Evolutionary conservation across 2,113 vertebrate species (phyloP).

Genomic region (Oreochromis spilurus): DNA sequence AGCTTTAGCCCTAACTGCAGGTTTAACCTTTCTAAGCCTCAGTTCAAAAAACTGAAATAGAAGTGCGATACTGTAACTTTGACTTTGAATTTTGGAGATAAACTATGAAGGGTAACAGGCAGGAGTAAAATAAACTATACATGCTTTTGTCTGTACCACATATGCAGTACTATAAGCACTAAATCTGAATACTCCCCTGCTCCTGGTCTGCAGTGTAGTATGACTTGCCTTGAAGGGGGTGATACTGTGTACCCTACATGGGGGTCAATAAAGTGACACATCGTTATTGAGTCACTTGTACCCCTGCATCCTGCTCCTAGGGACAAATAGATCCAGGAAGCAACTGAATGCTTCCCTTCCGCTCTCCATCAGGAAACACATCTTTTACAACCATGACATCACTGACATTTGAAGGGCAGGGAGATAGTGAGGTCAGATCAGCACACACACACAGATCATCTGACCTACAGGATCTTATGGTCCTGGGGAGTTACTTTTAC

Average conservation of each 20-base stretch:
- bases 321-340: constrained; percentile 6
- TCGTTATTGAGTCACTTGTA: not conserved
- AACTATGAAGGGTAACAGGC: not conserved
- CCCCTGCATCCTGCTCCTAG: not conserved
- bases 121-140: not conserved
- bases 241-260: not conserved
- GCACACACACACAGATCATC: not conserved
- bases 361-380: constrained; percentile 13
- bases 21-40: not conserved
- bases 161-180: not conserved
- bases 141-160: not conserved
- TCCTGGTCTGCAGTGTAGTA: not conserved
- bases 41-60: not conserved
- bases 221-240: not conserved
- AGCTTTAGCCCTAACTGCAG: not conserved
- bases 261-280: not conserved
- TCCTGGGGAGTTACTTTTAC: not conserved
- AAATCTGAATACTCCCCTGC: not conserved
- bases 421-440: constrained; percentile 4
- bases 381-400: not conserved
- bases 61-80: not conserved
- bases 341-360: not conserved
- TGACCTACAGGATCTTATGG: not conserved
- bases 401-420: not conserved
- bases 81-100: not conserved